phyloP scores from a whole-genome alignment of 2,113 vertebrate genomes.

The Xiphias gladius region DNA sequence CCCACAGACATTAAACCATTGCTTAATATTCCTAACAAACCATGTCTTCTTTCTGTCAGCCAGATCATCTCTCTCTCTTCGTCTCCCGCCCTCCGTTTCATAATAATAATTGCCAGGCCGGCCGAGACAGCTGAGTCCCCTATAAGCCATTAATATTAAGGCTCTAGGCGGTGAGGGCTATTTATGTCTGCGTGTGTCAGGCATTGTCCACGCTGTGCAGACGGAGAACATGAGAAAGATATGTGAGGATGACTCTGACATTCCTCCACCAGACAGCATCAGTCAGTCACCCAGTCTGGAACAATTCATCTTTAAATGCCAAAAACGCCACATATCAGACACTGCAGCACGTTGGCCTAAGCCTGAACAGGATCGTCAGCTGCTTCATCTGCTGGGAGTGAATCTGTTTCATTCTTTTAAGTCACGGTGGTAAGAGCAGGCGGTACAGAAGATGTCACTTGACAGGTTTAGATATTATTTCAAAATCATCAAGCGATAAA shows the following conservation, averaged over 20 bases:
- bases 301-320: slow-evolving; percentile 54
- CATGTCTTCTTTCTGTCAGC: slow-evolving; percentile 62
- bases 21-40: slow-evolving; percentile 58
- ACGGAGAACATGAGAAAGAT: slow-evolving; percentile 67
- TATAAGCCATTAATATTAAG: slow-evolving; percentile 76
- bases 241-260: slow-evolving; percentile 68
- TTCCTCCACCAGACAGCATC: slow-evolving; percentile 64
- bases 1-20: slow-evolving; percentile 61
- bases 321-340: slow-evolving; percentile 40
- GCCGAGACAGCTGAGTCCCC: slow-evolving; percentile 74
- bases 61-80: slow-evolving; percentile 35
- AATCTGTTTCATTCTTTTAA: slow-evolving; percentile 45
- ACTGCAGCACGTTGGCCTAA: background rate
- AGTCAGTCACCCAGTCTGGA: slow-evolving; percentile 67
- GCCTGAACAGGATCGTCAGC: slow-evolving; percentile 27
- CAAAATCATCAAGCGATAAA: slow-evolving; percentile 37
- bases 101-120: slow-evolving; percentile 66
- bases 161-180: slow-evolving; percentile 69
- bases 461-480: slow-evolving; percentile 59
- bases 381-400: slow-evolving; percentile 23
- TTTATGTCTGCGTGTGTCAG: slow-evolving; percentile 73
- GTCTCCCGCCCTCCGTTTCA: slow-evolving; percentile 53
- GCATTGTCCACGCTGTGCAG: slow-evolving; percentile 63
- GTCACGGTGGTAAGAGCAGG: background rate
- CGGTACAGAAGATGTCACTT: slow-evolving; percentile 24